Conservation (phyloP, 92 coral and sea anemone species). For the Paramuricea clavata region DNA sequence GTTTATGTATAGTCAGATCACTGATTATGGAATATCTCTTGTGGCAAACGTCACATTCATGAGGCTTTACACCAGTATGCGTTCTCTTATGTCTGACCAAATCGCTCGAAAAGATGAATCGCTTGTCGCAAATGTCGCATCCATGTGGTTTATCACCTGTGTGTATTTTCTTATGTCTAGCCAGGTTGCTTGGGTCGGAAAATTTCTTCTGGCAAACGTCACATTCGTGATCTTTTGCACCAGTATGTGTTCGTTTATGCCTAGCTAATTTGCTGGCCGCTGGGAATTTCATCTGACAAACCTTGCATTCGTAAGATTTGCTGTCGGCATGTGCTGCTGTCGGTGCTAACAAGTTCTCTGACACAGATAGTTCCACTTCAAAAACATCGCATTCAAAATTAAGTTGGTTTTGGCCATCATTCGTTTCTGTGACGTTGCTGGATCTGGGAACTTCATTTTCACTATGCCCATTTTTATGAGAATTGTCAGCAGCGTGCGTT, state of each 20-base stretch:
- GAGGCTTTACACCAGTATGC: neutral
- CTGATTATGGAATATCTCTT: neutral
- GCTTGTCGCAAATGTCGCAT: conserved; percentile 1
- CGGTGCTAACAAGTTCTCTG: neutral
- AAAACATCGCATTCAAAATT: conserved; percentile 1
- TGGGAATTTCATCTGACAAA: neutral
- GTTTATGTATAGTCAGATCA: neutral
- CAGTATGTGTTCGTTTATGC: neutral
- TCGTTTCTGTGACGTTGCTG: neutral
- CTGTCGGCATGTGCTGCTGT: neutral
- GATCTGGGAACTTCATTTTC: neutral
- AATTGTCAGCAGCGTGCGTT: neutral
- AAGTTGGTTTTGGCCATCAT: neutral
- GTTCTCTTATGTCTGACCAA: conserved; percentile 8
- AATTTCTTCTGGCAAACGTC: neutral
- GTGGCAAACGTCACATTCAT: conserved; percentile 1
- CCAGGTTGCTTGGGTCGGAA: neutral
- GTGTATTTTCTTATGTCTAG: neutral
- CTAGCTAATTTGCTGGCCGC: neutral
- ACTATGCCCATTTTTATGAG: neutral
- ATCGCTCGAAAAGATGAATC: neutral
- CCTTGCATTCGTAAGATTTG: neutral
- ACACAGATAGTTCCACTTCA: neutral
- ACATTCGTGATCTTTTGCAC: neutral
- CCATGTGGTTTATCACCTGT: neutral